Evolutionary conservation across 1,140 invertebrate species (phyloP).

Genomic region (Kradibia gibbosae): DNA sequence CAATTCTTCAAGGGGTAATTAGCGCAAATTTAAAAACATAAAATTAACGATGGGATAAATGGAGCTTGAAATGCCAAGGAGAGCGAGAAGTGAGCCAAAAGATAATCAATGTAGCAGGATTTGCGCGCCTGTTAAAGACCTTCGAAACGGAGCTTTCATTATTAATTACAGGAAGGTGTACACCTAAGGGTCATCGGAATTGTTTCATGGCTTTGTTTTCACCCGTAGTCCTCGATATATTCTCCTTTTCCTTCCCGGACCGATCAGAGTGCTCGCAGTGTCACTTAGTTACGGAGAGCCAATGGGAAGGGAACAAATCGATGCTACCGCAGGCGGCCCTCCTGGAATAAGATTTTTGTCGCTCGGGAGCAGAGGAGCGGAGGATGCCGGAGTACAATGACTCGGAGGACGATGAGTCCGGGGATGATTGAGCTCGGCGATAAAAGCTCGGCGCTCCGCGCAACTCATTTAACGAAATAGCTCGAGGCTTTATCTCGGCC

Average conservation of each 20-base stretch:
- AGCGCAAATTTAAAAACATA: no score
- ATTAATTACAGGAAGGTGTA: not conserved
- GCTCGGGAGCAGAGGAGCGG: not conserved
- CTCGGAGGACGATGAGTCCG: not conserved
- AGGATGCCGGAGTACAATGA: not conserved
- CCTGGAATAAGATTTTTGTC: not conserved
- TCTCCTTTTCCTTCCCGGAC: not conserved
- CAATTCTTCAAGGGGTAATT: no score
- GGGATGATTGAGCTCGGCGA: not conserved
- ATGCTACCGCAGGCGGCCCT: not conserved
- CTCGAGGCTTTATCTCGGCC: not conserved
- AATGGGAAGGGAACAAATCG: not conserved
- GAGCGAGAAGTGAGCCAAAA: no score
- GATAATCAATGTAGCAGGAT: no score
- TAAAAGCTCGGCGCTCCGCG: not conserved
- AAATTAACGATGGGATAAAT: no score
- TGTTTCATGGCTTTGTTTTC: no score
- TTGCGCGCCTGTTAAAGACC: no score
- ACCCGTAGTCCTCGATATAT: no score
- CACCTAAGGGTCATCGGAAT: no score
- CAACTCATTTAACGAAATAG: conserved; percentile 1
- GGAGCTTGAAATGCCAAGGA: no score
- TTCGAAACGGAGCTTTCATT: not conserved
- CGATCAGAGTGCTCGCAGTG: not conserved
- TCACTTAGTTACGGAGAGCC: not conserved